Percentiles rank a stretch among this genome's conserved stretches.
These are phyloP conservation scores for Lichenostomus cassidix DNA, from an alignment of 2,113 vertebrate species.

Conservation along the genomic window DNA sequence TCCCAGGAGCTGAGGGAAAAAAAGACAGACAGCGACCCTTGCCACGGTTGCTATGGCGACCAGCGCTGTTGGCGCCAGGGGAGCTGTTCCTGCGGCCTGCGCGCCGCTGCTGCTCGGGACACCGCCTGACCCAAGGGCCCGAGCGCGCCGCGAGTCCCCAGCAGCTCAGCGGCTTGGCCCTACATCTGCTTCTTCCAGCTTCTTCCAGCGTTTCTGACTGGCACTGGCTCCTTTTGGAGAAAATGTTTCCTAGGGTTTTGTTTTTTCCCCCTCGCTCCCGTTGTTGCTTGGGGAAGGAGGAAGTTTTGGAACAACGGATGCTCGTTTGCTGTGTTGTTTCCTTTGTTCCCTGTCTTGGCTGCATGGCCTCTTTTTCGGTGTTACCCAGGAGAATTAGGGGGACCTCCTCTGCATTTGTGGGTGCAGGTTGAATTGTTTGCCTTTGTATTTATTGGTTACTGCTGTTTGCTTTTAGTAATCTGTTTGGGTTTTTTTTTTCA, in stretches of 20 bases:
- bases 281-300: neutral
- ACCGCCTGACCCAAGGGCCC: neutral
- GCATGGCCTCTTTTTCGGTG: neutral
- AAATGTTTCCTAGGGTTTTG: neutral
- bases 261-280: neutral
- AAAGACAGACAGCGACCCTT: neutral
- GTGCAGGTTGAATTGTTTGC: neutral
- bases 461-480: neutral
- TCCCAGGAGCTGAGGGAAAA: neutral
- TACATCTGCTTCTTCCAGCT: too few species aligned
- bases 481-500: neutral
- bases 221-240: neutral
- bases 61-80: neutral
- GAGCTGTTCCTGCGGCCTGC: neutral
- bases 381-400: fast-evolving
- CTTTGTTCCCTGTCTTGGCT: neutral
- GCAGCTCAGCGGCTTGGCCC: neutral
- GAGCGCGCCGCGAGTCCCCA: neutral
- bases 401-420: neutral
- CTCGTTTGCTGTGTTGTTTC: neutral
- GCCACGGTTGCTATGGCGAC: neutral
- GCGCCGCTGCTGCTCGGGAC: neutral
- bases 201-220: neutral
- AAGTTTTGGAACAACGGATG: neutral
- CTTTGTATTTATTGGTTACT: neutral